Percentiles rank a stretch among this genome's conserved stretches.
Evolutionary conservation across 92 coral and sea anemone species (phyloP).

Genomic region (Epizoanthus rinbou): DNA sequence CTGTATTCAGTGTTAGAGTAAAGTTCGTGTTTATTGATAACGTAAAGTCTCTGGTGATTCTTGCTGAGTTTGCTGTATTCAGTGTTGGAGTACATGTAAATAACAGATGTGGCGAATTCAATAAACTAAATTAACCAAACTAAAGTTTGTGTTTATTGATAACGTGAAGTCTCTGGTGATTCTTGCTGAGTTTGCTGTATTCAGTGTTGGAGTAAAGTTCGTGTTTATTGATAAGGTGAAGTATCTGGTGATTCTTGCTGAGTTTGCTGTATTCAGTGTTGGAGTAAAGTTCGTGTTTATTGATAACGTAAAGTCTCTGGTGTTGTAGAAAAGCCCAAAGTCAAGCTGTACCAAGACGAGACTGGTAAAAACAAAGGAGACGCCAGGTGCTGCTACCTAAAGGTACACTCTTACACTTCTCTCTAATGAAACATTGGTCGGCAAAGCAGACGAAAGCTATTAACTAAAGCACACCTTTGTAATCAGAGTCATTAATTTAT

Average conservation of each 20-base stretch:
- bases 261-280: too few species aligned
- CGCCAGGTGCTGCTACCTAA: conserved; percentile 92
- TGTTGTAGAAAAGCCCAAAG: conserved; percentile 73
- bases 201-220: neutral
- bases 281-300: neutral
- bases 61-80: too few species aligned
- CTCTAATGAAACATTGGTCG: too few species aligned
- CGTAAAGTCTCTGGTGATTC: neutral
- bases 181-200: too few species aligned
- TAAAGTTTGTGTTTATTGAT: neutral
- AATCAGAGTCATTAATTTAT: too few species aligned
- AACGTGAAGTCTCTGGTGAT: neutral
- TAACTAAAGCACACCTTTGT: too few species aligned
- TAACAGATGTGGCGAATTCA: too few species aligned
- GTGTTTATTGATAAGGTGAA: neutral
- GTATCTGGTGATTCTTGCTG: neutral
- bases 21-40: neutral
- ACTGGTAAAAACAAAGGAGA: conserved; percentile 87
- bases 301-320: neutral
- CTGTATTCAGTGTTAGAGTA: too few species aligned
- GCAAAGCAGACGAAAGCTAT: too few species aligned
- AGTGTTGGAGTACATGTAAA: too few species aligned
- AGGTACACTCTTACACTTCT: conserved; percentile 36
- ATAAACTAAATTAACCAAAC: too few species aligned
- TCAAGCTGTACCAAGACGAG: conserved; percentile 86